Conservation (phyloP, 2,113 vertebrate genomes). For the Elephantulus edwardii region DNA sequence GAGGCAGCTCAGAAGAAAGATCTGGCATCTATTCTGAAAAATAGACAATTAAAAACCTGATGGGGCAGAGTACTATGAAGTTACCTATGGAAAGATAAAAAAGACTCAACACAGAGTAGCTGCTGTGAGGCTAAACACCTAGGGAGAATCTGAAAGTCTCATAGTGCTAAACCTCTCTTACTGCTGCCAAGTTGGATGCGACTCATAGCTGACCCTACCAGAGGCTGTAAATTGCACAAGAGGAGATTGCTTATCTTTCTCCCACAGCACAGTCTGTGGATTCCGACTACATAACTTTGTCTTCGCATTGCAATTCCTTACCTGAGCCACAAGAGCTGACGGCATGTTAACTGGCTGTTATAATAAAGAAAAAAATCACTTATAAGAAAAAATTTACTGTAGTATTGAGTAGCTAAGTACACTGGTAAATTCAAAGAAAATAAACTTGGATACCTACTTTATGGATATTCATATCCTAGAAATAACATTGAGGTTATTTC, state of each 20-base stretch:
- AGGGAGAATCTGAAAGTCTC: background rate
- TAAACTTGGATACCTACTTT: background rate
- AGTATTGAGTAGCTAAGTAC: constrained; percentile 34
- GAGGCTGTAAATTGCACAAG: too few species aligned
- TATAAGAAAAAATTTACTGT: constrained; percentile 14
- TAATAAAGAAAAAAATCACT: constrained; percentile 58
- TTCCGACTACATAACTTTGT: too few species aligned
- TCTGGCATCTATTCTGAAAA: background rate
- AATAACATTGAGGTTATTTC: constrained; percentile 18
- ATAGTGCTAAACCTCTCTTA: background rate
- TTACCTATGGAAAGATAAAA: background rate
- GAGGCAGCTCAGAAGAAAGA: background rate
- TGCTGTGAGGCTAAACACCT: background rate
- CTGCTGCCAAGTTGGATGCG: too few species aligned
- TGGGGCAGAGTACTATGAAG: background rate
- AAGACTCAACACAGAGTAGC: background rate
- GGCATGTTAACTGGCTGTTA: constrained; percentile 63
- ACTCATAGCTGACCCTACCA: too few species aligned
- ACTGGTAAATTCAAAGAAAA: constrained; percentile 44
- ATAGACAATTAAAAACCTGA: background rate
- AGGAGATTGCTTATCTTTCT: too few species aligned
- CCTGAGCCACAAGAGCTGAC: too few species aligned
- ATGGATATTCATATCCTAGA: constrained; percentile 4
- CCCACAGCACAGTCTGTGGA: too few species aligned
- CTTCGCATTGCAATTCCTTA: too few species aligned